Evolutionary conservation across 2,888 invertebrate genomes (phyloP), one percentile per base, ranked within the genome.

Genomic region (Lycia hirtaria): DNA sequence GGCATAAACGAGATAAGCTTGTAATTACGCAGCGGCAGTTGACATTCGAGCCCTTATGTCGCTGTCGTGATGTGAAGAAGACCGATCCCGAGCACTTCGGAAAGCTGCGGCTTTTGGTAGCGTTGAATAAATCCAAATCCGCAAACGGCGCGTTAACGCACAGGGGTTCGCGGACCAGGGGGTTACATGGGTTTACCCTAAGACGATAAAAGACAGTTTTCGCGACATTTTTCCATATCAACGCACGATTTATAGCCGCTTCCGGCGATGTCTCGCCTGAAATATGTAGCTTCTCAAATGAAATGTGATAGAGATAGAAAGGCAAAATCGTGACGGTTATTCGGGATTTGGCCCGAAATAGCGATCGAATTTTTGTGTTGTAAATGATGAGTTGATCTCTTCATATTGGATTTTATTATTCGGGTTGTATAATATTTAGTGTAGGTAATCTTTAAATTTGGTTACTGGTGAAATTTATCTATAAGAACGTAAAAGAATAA

Each of bases 81-180:
- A 73, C 80, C 78, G 73, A 75, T 85, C 85, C 77, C 83, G 82
- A 83, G 41, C 48, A 84, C 72, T 72, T 72, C 77, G 80, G 88
- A 87, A 88, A 86, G 79, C 83, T 86, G 87, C 71, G 85, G 87
- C 83, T 80, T 72, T 80, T 75, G 70, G 69, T 72, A 65, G 73
- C 73, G 76, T 81, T 77, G 76, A 77, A 78, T 82, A 81, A 75
- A 64, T 55, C 35, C 67, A 64, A 60, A 35, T 51, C 66, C 70
- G 57, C 64, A 70, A 69, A 72, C 68, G 74, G 70, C 67, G 64
- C 62, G 57, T 75, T 75, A 76, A 76, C 69, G 68, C 70, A 73
- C 65, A 62, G 37, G 50, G 51, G 50, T 40, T 47, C 17, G 12
- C 22, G 14, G 10, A 35, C 47, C 28, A 44, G 49, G 40, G 52